A percentile compares a stretch with the other conserved stretches of the same genome.
Evolutionary conservation across 2,888 invertebrate species (phyloP).

Genomic region (Pollenia angustigena): DNA sequence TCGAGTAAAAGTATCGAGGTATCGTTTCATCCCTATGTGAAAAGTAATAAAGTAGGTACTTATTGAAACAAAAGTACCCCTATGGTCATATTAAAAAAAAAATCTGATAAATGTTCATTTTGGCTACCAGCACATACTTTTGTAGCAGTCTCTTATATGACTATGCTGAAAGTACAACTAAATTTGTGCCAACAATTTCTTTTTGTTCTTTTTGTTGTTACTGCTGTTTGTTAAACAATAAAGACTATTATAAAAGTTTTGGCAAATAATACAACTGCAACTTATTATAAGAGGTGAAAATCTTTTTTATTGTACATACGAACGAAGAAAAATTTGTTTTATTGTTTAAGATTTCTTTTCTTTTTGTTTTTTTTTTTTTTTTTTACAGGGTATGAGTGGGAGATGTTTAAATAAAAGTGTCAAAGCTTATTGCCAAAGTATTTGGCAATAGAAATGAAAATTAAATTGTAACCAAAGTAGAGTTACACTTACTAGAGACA

Average conservation of each 20-base stretch:
- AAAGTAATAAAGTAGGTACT: too few relatives aligned
- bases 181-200: slow-evolving; percentile 60
- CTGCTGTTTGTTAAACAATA: slow-evolving; percentile 58
- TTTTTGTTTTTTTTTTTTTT: neutral
- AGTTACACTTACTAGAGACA: slow-evolving; percentile 20
- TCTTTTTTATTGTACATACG: slow-evolving; percentile 39
- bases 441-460: slow-evolving; percentile 68
- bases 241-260: slow-evolving; percentile 54
- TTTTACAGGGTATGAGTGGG: slow-evolving; percentile 7
- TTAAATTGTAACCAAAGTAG: slow-evolving; percentile 62
- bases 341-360: neutral
- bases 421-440: slow-evolving; percentile 68
- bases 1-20: too few relatives aligned
- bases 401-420: slow-evolving; percentile 66
- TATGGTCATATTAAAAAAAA: slow-evolving; percentile 1
- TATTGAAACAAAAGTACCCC: neutral
- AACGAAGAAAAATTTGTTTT: slow-evolving; percentile 11
- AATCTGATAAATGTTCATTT: slow-evolving; percentile 9
- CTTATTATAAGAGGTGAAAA: slow-evolving; percentile 58
- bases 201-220: slow-evolving; percentile 8
- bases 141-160: too few relatives aligned
- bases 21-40: too few relatives aligned
- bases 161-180: slow-evolving; percentile 1
- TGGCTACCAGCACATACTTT: neutral
- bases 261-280: slow-evolving; percentile 60